Evolutionary conservation across 2,888 invertebrate genomes (phyloP).

Genomic region (Vandiemenella viatica): DNA sequence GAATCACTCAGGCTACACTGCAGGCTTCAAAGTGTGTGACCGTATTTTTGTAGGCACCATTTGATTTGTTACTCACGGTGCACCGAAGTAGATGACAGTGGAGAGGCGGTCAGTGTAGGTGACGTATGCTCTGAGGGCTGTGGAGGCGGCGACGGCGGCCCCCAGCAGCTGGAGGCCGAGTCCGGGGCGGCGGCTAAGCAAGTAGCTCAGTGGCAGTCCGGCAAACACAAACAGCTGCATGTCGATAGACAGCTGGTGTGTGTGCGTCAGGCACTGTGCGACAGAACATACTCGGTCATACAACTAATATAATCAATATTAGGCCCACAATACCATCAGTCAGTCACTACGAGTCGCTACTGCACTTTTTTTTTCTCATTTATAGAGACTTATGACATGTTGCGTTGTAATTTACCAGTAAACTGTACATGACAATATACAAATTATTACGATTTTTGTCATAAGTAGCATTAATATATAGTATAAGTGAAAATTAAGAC

Average conservation of each 20-base stretch:
- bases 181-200: conserved; percentile 29
- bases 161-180: conserved; percentile 24
- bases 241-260: conserved; percentile 41
- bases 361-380: too few relatives aligned
- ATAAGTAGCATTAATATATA: too few relatives aligned
- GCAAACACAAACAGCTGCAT: conserved; percentile 40
- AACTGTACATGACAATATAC: too few relatives aligned
- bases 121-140: conserved; percentile 32
- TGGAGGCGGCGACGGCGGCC: conserved; percentile 31
- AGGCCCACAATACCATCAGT: too few relatives aligned
- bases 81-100: conserved; percentile 39
- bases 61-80: conserved; percentile 40
- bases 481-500: too few relatives aligned
- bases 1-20: too few relatives aligned
- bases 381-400: too few relatives aligned
- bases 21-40: too few relatives aligned
- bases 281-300: background rate
- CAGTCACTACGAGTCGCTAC: too few relatives aligned
- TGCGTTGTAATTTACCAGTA: too few relatives aligned
- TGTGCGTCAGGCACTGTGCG: conserved; percentile 40
- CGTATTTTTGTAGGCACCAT: too few relatives aligned
- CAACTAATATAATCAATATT: background rate
- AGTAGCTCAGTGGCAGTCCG: conserved; percentile 30
- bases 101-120: conserved; percentile 35
- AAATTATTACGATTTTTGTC: too few relatives aligned